These are phyloP conservation scores for Danio tinwini DNA, from an alignment of 2,797 vertebrate species.

Conservation along the genomic window DNA sequence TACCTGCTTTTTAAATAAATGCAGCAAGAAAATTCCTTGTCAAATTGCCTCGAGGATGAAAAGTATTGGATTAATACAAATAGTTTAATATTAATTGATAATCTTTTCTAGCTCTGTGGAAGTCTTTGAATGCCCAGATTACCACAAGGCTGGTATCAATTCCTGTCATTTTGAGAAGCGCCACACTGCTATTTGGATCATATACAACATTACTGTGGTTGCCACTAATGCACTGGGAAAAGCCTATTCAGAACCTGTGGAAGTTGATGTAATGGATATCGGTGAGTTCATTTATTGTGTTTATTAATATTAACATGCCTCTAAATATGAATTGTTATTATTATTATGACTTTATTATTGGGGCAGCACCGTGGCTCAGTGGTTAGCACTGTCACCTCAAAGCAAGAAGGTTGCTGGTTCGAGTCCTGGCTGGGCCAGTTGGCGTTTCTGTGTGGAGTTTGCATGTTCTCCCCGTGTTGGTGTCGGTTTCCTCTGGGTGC, in stretches of 20 bases:
- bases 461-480: no score
- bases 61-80: neutral
- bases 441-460: no score
- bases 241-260: slow-evolving; percentile 76
- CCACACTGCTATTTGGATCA: slow-evolving; percentile 83
- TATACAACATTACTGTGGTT: slow-evolving; percentile 83
- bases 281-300: slow-evolving; percentile 75
- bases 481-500: no score
- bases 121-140: slow-evolving; percentile 87
- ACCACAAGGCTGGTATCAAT: slow-evolving; percentile 82
- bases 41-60: neutral
- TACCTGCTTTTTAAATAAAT: no score
- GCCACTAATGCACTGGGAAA: slow-evolving; percentile 85
- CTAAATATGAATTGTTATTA: neutral
- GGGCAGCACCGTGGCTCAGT: no score
- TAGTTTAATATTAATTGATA: slow-evolving; percentile 10
- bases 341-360: neutral
- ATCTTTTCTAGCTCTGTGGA: slow-evolving; percentile 64
- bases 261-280: slow-evolving; percentile 84
- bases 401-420: no score
- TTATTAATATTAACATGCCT: neutral
- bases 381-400: no score
- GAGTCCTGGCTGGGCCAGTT: no score
- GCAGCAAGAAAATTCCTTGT: no score
- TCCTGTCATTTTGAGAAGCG: slow-evolving; percentile 89